A percentile compares a stretch with the other conserved stretches of the same genome.
Evolutionary conservation across 2,113 vertebrate genomes (phyloP).

Genomic region (Rhodinocichla rosea): DNA sequence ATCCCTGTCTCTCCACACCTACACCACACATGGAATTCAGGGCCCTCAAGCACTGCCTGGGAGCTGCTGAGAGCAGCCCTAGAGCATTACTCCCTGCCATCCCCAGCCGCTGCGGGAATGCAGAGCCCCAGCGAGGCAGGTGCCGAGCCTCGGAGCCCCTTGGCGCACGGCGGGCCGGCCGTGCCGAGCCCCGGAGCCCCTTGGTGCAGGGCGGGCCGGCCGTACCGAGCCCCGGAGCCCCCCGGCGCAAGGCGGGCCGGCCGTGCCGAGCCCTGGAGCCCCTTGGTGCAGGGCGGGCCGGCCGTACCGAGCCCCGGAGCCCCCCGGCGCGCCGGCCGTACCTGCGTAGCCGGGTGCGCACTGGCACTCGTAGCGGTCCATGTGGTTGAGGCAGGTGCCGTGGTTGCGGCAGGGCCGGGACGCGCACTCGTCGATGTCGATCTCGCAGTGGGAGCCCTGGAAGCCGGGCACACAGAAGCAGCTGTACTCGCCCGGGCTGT

Average conservation of each 20-base stretch:
- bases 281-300: not conserved
- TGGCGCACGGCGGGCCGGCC: too few species aligned
- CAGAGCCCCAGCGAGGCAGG: fast-evolving
- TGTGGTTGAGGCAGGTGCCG: constrained; percentile 85
- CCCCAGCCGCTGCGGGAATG: fast-evolving
- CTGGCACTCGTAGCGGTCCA: constrained; percentile 83
- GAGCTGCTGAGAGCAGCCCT: not conserved
- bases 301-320: constrained; percentile 46
- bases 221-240: not conserved
- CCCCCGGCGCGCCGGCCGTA: not conserved
- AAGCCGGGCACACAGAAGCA: constrained; percentile 98
- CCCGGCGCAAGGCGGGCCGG: too few species aligned
- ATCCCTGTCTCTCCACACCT: not conserved
- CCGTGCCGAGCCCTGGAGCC: too few species aligned
- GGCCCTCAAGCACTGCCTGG: not conserved
- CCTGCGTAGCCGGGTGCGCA: constrained; percentile 87
- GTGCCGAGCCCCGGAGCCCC: too few species aligned
- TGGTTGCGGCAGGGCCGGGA: constrained; percentile 89
- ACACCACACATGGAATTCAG: not conserved
- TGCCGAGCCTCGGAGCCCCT: too few species aligned
- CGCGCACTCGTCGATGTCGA: constrained; percentile 96
- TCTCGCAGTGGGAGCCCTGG: constrained; percentile 90
- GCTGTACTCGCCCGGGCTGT: constrained; percentile 73
- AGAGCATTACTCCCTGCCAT: fast-evolving
- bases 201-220: not conserved